Evolutionary conservation across 2,888 invertebrate genomes (phyloP).

Genomic region (Hyalella azteca): DNA sequence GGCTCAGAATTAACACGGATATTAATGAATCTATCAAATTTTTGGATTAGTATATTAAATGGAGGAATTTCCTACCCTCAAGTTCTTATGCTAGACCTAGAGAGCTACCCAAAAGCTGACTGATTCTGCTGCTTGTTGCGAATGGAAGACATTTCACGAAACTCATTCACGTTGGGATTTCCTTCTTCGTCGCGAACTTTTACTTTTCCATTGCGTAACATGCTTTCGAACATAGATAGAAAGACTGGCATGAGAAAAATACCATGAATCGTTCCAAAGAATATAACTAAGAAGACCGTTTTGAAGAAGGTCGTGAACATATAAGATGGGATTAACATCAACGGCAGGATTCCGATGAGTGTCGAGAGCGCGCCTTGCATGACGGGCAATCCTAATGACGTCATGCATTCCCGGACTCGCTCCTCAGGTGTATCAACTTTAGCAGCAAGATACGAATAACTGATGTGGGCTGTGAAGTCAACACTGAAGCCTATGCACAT

Average conservation of each 20-base stretch:
- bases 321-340: constrained; percentile 88
- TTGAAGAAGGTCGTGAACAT: constrained; percentile 70
- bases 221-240: constrained; percentile 80
- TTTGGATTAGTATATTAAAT: too few relatives aligned
- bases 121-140: constrained; percentile 65
- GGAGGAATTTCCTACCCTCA: too few relatives aligned
- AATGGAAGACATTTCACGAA: constrained; percentile 65
- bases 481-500: constrained; percentile 79
- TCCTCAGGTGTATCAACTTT: constrained; percentile 52
- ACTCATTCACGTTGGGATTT: constrained; percentile 64
- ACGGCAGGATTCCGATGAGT: constrained; percentile 83
- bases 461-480: constrained; percentile 64
- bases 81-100: too few relatives aligned
- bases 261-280: constrained; percentile 93
- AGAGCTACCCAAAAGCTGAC: too few relatives aligned
- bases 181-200: constrained; percentile 64
- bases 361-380: constrained; percentile 90
- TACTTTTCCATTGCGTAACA: too few relatives aligned
- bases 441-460: constrained; percentile 64
- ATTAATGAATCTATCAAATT: too few relatives aligned
- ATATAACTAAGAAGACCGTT: constrained; percentile 89
- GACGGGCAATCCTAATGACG: constrained; percentile 64
- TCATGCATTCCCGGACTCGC: constrained; percentile 62
- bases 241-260: constrained; percentile 86
- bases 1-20: too few relatives aligned